Base-by-base conservation (phyloP, 2,888 invertebrate genomes). In the Yponomeuta cagnagella region DNA sequence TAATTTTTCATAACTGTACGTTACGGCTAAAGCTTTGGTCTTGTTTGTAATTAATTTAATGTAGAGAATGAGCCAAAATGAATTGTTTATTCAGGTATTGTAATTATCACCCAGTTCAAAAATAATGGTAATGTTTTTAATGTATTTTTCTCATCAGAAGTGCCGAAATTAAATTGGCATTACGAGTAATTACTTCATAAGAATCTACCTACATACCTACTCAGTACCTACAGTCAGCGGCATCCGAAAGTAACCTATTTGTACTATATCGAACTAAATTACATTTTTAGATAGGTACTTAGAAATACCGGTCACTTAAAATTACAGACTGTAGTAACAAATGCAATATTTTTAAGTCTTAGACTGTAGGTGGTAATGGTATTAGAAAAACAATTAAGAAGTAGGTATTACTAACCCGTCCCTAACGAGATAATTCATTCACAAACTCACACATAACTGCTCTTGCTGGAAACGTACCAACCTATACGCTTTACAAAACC, bases 91-190 rank as follows among this genome's bases (percentile, higher is more conserved):
- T 58, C 52, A 58, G 12, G 2, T 58, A 58, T 58, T 58, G 52
- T 58, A 58, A 58, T 58, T 58, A 58, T 58, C 52, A 58, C 52
- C 52, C 52, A 58, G 52, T 58, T 58, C 52, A 58, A 15, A 58
- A 43, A 43, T 43, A 43, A 15, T 58, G 52, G 52, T 58, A 58
- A 12, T 33, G 4, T 58, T 2, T 58, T 58, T 58, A 8, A 43
- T 8, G 43, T 1, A 15, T 58, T 58, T 58, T 58, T 15, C 52
- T 58, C 15, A 5, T 58, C 15, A 58, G 52, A 58, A 58, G 52
- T 58, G 12, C 52, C 52, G 52, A 58, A 58, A 58, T 5, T 15
- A 58, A 58, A 58, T 58, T 58, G 5, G 52, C 52, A 58, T 58
- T 58, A 58, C 52, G 52, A 15, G 15, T 15, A 58, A 58, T 58